These are phyloP conservation scores for Chrysomallon squamiferum DNA, from an alignment of 1,140 invertebrate genomes.

Conservation along the genomic window DNA sequence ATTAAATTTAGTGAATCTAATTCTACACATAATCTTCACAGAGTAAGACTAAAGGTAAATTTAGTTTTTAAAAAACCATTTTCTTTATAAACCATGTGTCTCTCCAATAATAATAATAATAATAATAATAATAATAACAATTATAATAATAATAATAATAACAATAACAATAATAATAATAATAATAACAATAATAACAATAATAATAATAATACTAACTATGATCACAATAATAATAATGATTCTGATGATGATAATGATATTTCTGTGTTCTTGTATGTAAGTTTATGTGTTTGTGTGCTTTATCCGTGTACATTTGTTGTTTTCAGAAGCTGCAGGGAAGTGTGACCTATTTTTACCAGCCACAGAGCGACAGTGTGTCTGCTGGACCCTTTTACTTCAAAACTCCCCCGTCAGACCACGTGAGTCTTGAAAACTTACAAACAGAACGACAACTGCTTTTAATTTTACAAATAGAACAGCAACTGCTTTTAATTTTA, in stretches of 20 bases:
- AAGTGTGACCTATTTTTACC: conserved; percentile 35
- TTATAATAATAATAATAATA: too few relatives aligned
- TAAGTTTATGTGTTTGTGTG: too few relatives aligned
- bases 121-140: too few relatives aligned
- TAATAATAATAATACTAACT: too few relatives aligned
- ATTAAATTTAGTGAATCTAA: conserved; percentile 17
- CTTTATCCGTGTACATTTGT: neutral
- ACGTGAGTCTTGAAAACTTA: neutral
- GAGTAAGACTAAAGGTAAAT: conserved; percentile 22
- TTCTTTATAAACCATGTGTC: too few relatives aligned
- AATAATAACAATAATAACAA: too few relatives aligned
- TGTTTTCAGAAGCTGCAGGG: conserved; percentile 22
- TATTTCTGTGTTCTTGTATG: too few relatives aligned
- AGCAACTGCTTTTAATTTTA: neutral
- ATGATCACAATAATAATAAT: too few relatives aligned
- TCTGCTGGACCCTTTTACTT: conserved; percentile 36
- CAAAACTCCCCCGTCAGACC: conserved; percentile 12
- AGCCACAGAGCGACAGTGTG: conserved; percentile 21
- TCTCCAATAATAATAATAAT: too few relatives aligned
- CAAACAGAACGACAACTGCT: neutral
- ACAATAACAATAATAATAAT: too few relatives aligned
- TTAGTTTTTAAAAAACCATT: too few relatives aligned
- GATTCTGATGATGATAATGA: too few relatives aligned
- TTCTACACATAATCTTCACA: conserved; percentile 21
- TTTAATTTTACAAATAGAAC: neutral